Percentiles rank a stretch among this genome's conserved stretches.
Evolutionary conservation across 1,140 invertebrate genomes (phyloP).

Genomic region (Euborellia annulipes): DNA sequence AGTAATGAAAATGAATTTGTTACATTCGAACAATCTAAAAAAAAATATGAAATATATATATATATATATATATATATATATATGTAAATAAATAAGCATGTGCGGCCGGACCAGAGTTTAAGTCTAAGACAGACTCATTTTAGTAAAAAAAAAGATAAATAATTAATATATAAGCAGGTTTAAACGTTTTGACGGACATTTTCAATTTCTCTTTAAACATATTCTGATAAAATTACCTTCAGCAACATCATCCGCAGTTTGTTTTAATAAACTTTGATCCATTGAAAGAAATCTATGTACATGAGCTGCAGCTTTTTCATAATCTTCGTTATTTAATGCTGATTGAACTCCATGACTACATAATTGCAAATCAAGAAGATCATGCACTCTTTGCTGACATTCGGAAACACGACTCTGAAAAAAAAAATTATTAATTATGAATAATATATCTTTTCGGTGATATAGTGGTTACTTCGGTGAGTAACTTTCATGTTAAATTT

Average conservation of each 20-base stretch:
- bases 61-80: no score
- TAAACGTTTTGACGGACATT: no score
- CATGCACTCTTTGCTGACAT: conserved; percentile 87
- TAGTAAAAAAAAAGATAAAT: no score
- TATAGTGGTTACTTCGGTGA: not conserved
- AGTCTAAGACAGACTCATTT: no score
- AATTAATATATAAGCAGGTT: no score
- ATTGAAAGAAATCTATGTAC: conserved; percentile 89
- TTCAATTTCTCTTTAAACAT: no score
- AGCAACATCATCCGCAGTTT: conserved; percentile 55
- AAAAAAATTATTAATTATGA: not conserved
- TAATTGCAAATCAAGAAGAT: conserved; percentile 87
- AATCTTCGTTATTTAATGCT: conserved; percentile 80
- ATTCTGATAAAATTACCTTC: conserved; percentile 29
- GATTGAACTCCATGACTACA: conserved; percentile 90
- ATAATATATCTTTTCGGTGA: not conserved
- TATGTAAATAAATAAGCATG: no score
- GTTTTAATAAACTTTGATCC: conserved; percentile 75
- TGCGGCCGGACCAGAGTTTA: no score
- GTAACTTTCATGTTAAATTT: not conserved
- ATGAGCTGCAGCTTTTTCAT: conserved; percentile 85
- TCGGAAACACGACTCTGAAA: conserved; percentile 76
- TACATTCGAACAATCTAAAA: conserved; percentile 48
- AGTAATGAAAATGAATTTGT: conserved; percentile 67
- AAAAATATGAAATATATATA: conserved; percentile 11